Evolutionary conservation across 2,113 vertebrate genomes (phyloP), one percentile per base, ranked within the genome.

Genomic region (Calidris pugnax): DNA sequence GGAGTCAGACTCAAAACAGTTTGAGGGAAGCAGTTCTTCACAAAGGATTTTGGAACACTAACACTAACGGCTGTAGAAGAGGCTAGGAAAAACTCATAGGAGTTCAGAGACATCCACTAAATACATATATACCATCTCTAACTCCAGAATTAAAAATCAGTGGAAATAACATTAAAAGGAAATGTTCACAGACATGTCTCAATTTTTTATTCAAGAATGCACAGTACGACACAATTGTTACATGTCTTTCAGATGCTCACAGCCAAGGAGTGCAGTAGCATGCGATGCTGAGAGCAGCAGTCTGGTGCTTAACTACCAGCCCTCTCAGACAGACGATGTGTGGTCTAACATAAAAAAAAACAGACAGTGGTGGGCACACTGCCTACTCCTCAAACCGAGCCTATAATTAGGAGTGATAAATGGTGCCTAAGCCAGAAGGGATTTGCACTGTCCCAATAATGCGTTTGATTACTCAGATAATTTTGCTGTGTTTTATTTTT

Each of bases 251-350:
- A 53, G 43, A 24, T 2, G 2, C 33, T 62, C 18, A 2, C 28
- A n/a, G n/a, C 24, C 14, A 1, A 74, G 51, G 11, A 45, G 37
- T 3, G 6, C 8, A 39, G 35, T 43, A 43, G 35, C 4, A 33
- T 5, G 2, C 0, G 0, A 22, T 1, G 7, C 2, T 3, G 47
- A 53, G 5, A 78, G 39, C 48, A 74, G 5, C 30, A 89, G 27
- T 43, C 33, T 60, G 71, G 14, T 0, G 0, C 51, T 20, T 50
- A 64, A 67, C 45, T 8, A 62, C 5, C 60, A 85, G 23, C 21
- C 15, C 32, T 53, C 35, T 53, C 41, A 72, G 55, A 69, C 17
- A 75, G 57, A 48, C 4, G 5, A 48, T 21, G 14, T 78, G 18
- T 47, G 26, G 26, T 86, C 53, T 76, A 28, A 71, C 47, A 63